These are phyloP conservation scores for Lucifuga dentata DNA, from an alignment of 2,113 vertebrate species.

Conservation along the genomic window DNA sequence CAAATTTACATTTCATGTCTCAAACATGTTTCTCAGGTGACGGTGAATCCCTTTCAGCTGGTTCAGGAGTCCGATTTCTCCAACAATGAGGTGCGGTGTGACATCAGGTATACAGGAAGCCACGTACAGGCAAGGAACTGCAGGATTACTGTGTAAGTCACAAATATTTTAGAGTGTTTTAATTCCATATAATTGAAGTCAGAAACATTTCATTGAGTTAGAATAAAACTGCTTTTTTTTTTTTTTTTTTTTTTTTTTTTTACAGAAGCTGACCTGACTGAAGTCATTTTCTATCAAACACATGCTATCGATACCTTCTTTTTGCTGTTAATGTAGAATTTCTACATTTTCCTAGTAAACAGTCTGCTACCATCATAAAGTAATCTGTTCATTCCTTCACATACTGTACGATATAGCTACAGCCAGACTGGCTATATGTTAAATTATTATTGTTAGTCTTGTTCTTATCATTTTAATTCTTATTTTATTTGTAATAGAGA, in stretches of 20 bases:
- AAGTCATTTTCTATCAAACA: conserved; percentile 1
- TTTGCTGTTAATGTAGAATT: conserved; percentile 9
- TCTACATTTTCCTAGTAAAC: too few relatives aligned
- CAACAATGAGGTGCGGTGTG: conserved; percentile 83
- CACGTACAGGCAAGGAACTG: conserved; percentile 83
- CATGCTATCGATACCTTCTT: background rate
- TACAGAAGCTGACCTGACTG: conserved; percentile 70
- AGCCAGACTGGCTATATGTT: background rate
- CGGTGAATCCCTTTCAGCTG: conserved; percentile 83
- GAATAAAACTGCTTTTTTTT: too few relatives aligned
- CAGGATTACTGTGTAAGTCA: conserved; percentile 78
- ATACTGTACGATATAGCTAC: background rate
- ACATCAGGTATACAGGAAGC: conserved; percentile 82
- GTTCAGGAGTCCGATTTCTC: conserved; percentile 85
- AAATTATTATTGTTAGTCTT: background rate
- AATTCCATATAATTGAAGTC: background rate
- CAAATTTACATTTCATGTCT: background rate
- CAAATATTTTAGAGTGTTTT: too few relatives aligned
- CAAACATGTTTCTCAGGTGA: conserved; percentile 72
- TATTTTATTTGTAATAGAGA: conserved; percentile 17
- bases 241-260: conserved; percentile 31
- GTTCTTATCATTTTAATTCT: too few relatives aligned
- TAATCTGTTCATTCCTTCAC: too few relatives aligned
- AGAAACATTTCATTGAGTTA: background rate
- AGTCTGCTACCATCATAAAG: too few relatives aligned